Evolutionary conservation across 2,113 vertebrate genomes (phyloP).

Genomic region (Lamprotornis superbus): DNA sequence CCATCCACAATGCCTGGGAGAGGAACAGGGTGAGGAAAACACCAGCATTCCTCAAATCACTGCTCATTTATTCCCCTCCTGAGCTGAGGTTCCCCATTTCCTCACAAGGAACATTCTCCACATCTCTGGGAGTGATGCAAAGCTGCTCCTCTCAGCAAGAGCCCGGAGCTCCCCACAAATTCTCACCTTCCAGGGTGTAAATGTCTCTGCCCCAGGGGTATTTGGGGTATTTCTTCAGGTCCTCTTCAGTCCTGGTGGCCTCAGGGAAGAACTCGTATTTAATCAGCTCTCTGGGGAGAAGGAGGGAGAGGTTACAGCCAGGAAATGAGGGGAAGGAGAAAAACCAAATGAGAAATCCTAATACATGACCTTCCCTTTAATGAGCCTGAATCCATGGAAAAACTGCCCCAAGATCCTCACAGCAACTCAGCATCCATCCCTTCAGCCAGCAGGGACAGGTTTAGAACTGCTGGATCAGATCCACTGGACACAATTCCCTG

Average conservation of each 20-base stretch:
- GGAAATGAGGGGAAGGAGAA: not conserved
- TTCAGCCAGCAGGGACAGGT: not conserved
- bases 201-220: conserved; percentile 98
- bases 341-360: not conserved
- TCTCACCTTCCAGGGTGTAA: conserved; percentile 93
- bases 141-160: not conserved
- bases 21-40: conserved; percentile 51
- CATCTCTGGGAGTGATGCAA: not conserved
- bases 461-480: not conserved
- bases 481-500: not conserved
- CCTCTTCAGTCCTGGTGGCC: conserved; percentile 90
- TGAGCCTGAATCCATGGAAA: not conserved
- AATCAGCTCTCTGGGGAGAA: conserved; percentile 87
- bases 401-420: not conserved
- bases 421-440: not conserved
- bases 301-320: conserved; percentile 34
- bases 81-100: no score
- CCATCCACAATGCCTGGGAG: conserved; percentile 88
- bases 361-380: not conserved
- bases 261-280: conserved; percentile 99
- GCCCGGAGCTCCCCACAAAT: not conserved
- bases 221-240: conserved; percentile 87
- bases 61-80: not conserved
- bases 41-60: no score
- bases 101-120: not conserved